Conservation (phyloP, 2,888 invertebrate species). For the Noctua fimbriata region DNA sequence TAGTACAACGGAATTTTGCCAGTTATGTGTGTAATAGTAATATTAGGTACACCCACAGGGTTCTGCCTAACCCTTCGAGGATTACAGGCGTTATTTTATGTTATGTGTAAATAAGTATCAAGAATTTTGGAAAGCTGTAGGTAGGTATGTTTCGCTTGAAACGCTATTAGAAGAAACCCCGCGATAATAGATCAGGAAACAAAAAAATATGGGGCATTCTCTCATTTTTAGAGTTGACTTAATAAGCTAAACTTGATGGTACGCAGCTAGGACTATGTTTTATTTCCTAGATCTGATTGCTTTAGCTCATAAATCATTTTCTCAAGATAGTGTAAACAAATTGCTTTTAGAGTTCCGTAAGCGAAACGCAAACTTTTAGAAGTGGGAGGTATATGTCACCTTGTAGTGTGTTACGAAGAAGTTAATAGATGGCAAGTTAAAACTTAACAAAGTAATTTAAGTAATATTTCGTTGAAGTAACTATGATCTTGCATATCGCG, state of each 20-base stretch:
- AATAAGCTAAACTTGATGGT: neutral
- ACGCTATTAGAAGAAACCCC: neutral
- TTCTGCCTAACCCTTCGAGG: too few relatives aligned
- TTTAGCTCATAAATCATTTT: conserved; percentile 37
- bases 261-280: neutral
- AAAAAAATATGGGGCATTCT: neutral
- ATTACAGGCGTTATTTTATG: too few relatives aligned
- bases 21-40: too few relatives aligned
- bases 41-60: too few relatives aligned
- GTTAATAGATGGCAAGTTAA: neutral
- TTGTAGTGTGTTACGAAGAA: neutral
- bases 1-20: too few relatives aligned
- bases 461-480: neutral
- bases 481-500: neutral
- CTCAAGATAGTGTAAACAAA: conserved; percentile 51
- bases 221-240: neutral
- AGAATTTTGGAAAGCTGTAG: neutral
- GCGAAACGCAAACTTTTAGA: neutral
- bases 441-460: neutral
- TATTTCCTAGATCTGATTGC: conserved; percentile 44
- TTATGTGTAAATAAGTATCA: neutral
- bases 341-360: conserved; percentile 39
- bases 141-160: too few relatives aligned
- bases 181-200: neutral
- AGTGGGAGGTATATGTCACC: neutral